Conservation (phyloP, 2,888 invertebrate species). For the Bombylius major region DNA sequence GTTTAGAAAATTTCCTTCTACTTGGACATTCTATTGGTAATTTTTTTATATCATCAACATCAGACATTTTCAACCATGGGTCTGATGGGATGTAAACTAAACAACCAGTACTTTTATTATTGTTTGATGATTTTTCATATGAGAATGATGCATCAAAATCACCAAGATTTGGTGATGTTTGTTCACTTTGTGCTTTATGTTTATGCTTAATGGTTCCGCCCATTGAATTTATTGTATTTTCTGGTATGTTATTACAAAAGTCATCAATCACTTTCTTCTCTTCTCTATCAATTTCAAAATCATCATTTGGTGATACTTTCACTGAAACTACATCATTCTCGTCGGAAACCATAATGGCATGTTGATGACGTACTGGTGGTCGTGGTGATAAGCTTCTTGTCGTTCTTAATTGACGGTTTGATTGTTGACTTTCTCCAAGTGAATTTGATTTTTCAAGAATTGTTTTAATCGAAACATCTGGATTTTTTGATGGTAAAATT, state of each 20-base stretch:
- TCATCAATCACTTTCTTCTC: neutral
- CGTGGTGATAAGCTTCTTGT: conserved; percentile 24
- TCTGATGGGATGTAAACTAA: conserved; percentile 30
- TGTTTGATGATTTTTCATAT: conserved; percentile 17
- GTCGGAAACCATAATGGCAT: conserved; percentile 23
- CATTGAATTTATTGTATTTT: neutral
- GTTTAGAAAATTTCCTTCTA: conserved; percentile 3
- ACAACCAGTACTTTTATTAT: conserved; percentile 30
- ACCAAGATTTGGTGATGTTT: conserved; percentile 34
- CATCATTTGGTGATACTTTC: conserved; percentile 23
- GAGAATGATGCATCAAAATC: conserved; percentile 23
- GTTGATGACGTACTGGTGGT: conserved; percentile 24
- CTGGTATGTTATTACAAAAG: neutral
- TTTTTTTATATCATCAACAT: conserved; percentile 11
- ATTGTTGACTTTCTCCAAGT: conserved; percentile 23
- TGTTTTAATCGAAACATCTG: conserved; percentile 36
- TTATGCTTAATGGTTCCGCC: conserved; percentile 18
- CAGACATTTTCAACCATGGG: conserved; percentile 34
- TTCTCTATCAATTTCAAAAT: conserved; percentile 17
- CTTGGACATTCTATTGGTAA: neutral
- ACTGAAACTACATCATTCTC: conserved; percentile 22
- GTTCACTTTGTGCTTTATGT: conserved; percentile 31
- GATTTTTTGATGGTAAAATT: conserved; percentile 45
- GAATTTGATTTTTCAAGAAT: conserved; percentile 25
- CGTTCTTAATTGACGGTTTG: conserved; percentile 21